Conservation (phyloP, 2,113 vertebrate species). For the Hypomesus transpacificus region DNA sequence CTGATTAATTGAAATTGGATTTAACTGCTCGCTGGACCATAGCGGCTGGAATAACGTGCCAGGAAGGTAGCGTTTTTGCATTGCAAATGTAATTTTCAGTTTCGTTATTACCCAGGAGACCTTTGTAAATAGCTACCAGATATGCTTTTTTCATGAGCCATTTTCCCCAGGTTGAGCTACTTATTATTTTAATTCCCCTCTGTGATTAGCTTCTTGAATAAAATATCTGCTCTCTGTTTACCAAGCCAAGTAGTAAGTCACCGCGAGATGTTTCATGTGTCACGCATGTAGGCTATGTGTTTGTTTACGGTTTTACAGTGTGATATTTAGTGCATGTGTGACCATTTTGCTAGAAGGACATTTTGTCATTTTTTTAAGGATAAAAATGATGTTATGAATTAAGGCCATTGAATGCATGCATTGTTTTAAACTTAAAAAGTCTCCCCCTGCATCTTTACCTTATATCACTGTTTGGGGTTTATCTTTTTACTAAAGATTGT, state of each 20-base stretch:
- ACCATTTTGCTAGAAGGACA: too few species aligned
- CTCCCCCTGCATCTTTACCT: not conserved
- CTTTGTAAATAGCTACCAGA: slow-evolving; percentile 44
- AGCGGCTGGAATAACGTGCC: slow-evolving; percentile 42
- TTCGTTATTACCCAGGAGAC: slow-evolving; percentile 45
- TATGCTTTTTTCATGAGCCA: slow-evolving; percentile 62
- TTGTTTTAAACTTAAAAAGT: too few species aligned
- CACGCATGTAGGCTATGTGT: slow-evolving; percentile 1
- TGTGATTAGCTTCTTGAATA: slow-evolving; percentile 49
- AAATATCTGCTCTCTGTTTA: slow-evolving; percentile 46
- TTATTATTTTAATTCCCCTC: slow-evolving; percentile 50
- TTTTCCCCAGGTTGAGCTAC: slow-evolving; percentile 53
- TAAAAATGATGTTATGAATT: not conserved
- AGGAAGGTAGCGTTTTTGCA: slow-evolving; percentile 55
- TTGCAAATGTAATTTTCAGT: slow-evolving; percentile 69
- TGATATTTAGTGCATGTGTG: too few species aligned
- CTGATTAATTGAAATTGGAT: slow-evolving; percentile 65
- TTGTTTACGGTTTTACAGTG: too few species aligned
- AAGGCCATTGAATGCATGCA: not conserved
- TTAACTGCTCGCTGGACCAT: slow-evolving; percentile 53
- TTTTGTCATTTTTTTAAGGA: slow-evolving; percentile 9
- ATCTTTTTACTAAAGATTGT: not conserved
- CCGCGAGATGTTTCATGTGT: slow-evolving; percentile 32
- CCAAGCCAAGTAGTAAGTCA: slow-evolving; percentile 28
- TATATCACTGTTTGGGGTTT: not conserved